Evolutionary conservation across 2,113 vertebrate genomes (phyloP), one percentile per base, ranked within the genome.

Genomic region (Serinus canaria): DNA sequence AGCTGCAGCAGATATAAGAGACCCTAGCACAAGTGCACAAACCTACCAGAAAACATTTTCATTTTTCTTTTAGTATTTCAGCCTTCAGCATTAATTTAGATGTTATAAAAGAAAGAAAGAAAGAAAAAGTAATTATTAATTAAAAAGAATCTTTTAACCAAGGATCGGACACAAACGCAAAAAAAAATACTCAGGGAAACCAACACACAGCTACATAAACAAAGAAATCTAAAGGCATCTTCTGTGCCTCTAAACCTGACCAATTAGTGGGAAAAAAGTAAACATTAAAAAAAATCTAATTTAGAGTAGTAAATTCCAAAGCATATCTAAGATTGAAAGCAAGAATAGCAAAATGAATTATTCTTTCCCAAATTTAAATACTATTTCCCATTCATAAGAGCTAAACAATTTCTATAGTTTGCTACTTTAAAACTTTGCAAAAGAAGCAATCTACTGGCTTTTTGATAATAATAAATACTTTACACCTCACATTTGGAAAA

Each of bases 21-120:
- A 70, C 33, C 9, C 2, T 0, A 76, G 58, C 21, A 55, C 1
- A 1, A 76, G 9, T 4, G 16, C 30, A 31, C 8, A 75, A 10
- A 47, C 21, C 31, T 35, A 47, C 24, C 19, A 77, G 41, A 68
- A 95, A 82, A 28, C 18, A 31, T 2, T 84, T 22, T 66, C 18
- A 64, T 56, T 79, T 64, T 27, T n/a, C 58, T 66, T 60, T 63
- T 27, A 33, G 10, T 30, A 30, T 76, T 92, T 75, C 58, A 72
- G 16, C 27, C 27, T 59, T 72, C 27, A 82, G 23, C 20, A 25
- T 41, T 63, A 63, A 75, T 90, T 55, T 52, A 49, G 23, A 75
- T 31, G 17, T 52, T 39, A 53, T 33, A 7, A 24, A 55, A 31
- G 6, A 47, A 58, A 18, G 20, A 50, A 63, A 15, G 24, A 43